These are phyloP conservation scores for Andrena fulva DNA, from an alignment of 2,888 invertebrate genomes.

Conservation along the genomic window DNA sequence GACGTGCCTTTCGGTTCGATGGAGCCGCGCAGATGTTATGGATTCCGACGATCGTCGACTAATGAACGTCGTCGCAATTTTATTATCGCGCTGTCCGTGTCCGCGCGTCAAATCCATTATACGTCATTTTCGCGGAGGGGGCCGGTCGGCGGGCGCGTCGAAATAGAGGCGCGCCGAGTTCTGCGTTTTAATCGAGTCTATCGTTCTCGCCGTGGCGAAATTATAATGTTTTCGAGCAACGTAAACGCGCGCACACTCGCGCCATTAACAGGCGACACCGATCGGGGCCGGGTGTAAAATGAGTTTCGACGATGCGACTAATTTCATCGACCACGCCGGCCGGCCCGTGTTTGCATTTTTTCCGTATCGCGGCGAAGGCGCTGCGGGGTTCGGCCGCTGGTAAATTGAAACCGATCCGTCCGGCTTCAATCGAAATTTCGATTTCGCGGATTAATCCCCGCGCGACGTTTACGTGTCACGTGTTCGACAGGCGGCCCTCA, in stretches of 20 bases:
- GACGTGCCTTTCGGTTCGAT: neutral
- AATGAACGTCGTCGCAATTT: conserved; percentile 39
- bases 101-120: conserved; percentile 33
- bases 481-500: neutral
- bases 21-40: neutral
- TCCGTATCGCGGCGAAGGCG: conserved; percentile 4
- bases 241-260: neutral
- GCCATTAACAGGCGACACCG: conserved; percentile 28
- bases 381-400: neutral
- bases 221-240: conserved; percentile 37
- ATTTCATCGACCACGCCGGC: conserved; percentile 33
- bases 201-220: neutral
- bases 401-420: conserved; percentile 9
- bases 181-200: conserved; percentile 34
- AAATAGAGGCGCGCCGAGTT: neutral
- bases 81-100: conserved; percentile 25
- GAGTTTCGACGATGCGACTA: conserved; percentile 17
- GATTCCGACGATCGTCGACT: conserved; percentile 2
- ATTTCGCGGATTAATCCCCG: conserved; percentile 33
- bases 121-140: conserved; percentile 4
- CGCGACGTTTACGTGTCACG: conserved; percentile 30
- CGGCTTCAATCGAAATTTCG: conserved; percentile 19
- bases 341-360: conserved; percentile 3
- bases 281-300: conserved; percentile 23
- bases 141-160: neutral